Evolutionary conservation across 2,888 invertebrate species (phyloP).

Genomic region (Thecocarcelia acutangulata): DNA sequence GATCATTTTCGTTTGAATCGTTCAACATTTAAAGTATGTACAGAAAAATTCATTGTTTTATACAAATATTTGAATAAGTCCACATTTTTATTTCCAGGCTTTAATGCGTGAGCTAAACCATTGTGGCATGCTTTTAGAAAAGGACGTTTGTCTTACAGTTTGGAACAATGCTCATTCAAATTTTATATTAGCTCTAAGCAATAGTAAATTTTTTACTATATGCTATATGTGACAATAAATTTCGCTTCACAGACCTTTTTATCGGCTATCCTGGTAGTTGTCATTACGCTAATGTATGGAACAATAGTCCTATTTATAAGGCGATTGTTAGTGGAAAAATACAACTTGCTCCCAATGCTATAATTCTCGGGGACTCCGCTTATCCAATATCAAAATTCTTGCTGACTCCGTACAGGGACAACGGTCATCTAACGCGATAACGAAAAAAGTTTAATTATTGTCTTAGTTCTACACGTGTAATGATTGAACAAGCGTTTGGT

Average conservation of each 20-base stretch:
- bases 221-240: conserved; percentile 48
- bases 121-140: background rate
- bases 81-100: background rate
- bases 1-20: too few species aligned
- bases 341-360: conserved; percentile 31
- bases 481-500: conserved; percentile 53
- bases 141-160: background rate
- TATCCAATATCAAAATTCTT: conserved; percentile 55
- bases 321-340: conserved; percentile 20
- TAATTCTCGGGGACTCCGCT: conserved; percentile 52
- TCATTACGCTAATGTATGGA: conserved; percentile 51
- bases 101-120: conserved; percentile 10
- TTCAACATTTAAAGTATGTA: too few species aligned
- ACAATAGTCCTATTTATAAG: conserved; percentile 44
- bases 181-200: too few species aligned
- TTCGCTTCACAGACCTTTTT: conserved; percentile 45
- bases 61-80: too few species aligned
- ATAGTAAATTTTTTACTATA: conserved; percentile 1
- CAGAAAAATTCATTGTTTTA: too few species aligned
- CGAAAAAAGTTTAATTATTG: conserved; percentile 53
- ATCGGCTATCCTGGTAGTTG: conserved; percentile 47
- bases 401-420: conserved; percentile 59
- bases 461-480: conserved; percentile 47
- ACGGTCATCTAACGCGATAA: too few species aligned
- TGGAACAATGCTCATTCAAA: conserved; percentile 29